Evolutionary conservation across 2,797 vertebrate genomes (phyloP), one percentile per base, ranked within the genome.

Genomic region (Coracias cyanogaster): DNA sequence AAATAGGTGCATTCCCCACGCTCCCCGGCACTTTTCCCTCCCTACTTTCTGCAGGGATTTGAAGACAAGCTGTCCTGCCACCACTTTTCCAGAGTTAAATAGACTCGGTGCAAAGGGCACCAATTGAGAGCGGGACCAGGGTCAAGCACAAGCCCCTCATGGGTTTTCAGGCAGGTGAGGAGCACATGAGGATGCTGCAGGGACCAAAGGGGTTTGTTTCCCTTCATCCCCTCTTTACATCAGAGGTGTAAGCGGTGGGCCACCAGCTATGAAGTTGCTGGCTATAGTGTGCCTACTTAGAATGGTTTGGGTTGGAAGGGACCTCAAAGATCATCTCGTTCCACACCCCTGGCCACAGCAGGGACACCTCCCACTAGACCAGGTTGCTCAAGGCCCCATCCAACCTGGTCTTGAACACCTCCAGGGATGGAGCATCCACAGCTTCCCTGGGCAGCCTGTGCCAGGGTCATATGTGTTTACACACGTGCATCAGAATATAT

Each of bases 131-230:
- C 3, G 1, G 19, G 37, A 45, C 28, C 37, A 3, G 19, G 3
- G 2, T 7, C 1, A 1, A 52, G 37, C 55, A 29, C 3, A 2
- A 65, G 8, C 10, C 37, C 31, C 58, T 29, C 1, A 0, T 3
- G 49, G 64, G 8, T 43, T 92, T 82, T 51, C 15, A 19, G 58
- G 64, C 45, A 51, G 58, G 62, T 15, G 49, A 48, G 43, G 58
- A 51, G 67, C 24, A 35, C 2, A 0, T 2, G 6, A 28, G 28
- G 39, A 33, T 10, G 17, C 43, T 52, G 33, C 15, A 12, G 19
- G 37, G 37, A 43, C 66, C 10, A 6, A 26, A 60, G 19, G 46
- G 15, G 1, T 24, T 71, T 37, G 16, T 25, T 66, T 35, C 33
- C 14, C 10, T 3, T 55, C 43, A 21, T 24, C 62, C 62, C 45